Percentiles rank a stretch among this genome's conserved stretches.
Evolutionary conservation across 2,888 invertebrate species (phyloP).

Genomic region (Eilema caniola): DNA sequence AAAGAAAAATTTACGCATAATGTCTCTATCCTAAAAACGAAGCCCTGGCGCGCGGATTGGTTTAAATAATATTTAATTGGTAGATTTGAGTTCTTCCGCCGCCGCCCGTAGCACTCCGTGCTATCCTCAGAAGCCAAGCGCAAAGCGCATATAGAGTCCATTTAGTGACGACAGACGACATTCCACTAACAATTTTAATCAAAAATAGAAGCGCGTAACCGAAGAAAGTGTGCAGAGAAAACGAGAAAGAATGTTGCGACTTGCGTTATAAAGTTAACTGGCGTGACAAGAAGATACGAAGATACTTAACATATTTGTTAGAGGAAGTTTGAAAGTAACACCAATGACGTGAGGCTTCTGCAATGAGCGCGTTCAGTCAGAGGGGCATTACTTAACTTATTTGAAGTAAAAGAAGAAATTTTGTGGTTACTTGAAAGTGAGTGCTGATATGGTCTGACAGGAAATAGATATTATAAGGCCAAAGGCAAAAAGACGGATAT

Average conservation of each 20-base stretch:
- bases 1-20: no score
- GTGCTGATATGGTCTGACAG: not conserved
- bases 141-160: no score
- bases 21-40: no score
- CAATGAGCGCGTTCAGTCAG: not conserved
- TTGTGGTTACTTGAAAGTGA: not conserved
- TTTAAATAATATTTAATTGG: no score
- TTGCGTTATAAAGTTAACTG: not conserved
- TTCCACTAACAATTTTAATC: no score
- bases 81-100: no score
- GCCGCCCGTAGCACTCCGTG: no score
- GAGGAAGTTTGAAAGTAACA: conserved; percentile 2
- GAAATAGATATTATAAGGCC: no score
- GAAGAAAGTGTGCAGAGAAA: not conserved
- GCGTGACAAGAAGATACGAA: not conserved
- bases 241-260: not conserved
- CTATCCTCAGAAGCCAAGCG: no score
- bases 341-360: not conserved
- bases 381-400: not conserved
- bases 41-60: no score
- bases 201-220: not conserved
- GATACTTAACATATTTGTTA: not conserved
- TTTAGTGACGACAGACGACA: no score
- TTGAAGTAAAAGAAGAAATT: not conserved
- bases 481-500: no score